A percentile compares a stretch with the other conserved stretches of the same genome.
Evolutionary conservation across 2,888 invertebrate genomes (phyloP).

Genomic region (Torymus aiolomorphi): DNA sequence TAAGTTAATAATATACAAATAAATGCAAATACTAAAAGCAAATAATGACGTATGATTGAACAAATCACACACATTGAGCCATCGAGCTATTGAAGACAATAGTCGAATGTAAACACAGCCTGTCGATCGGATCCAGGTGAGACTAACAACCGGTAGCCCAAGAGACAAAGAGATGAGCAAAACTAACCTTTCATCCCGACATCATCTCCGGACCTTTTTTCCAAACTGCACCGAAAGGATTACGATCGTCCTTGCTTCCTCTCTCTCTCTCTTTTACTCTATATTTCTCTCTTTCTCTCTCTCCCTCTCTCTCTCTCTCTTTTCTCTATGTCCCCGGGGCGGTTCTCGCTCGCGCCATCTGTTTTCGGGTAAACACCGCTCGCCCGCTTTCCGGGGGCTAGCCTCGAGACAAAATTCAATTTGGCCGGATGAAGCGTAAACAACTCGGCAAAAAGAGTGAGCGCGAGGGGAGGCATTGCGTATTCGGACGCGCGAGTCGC

Average conservation of each 20-base stretch:
- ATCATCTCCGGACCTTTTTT: constrained; percentile 9
- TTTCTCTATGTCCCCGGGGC: constrained; percentile 61
- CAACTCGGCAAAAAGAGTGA: constrained; percentile 64
- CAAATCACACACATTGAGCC: too few relatives aligned
- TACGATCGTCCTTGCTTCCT: constrained; percentile 61
- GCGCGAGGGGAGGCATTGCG: constrained; percentile 37
- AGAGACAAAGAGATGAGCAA: constrained; percentile 1
- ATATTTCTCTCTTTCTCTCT: neutral
- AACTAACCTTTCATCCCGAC: too few relatives aligned
- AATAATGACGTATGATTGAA: too few relatives aligned
- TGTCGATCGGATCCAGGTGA: constrained; percentile 3
- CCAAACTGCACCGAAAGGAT: constrained; percentile 67
- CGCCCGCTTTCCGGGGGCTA: constrained; percentile 59
- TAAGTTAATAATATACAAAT: too few relatives aligned
- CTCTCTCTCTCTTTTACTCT: constrained; percentile 44
- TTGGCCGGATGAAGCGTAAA: constrained; percentile 72
- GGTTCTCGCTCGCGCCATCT: constrained; percentile 70
- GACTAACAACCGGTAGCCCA: neutral
- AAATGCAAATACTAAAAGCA: too few relatives aligned
- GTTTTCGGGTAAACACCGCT: constrained; percentile 72
- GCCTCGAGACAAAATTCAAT: constrained; percentile 72
- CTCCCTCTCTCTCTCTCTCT: constrained; percentile 44
- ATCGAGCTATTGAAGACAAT: too few relatives aligned
- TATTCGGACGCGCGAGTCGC: too few relatives aligned
- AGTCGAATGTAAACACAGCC: too few relatives aligned